Conservation (phyloP, 2,113 vertebrate genomes). For the Barnardius zonarius region DNA sequence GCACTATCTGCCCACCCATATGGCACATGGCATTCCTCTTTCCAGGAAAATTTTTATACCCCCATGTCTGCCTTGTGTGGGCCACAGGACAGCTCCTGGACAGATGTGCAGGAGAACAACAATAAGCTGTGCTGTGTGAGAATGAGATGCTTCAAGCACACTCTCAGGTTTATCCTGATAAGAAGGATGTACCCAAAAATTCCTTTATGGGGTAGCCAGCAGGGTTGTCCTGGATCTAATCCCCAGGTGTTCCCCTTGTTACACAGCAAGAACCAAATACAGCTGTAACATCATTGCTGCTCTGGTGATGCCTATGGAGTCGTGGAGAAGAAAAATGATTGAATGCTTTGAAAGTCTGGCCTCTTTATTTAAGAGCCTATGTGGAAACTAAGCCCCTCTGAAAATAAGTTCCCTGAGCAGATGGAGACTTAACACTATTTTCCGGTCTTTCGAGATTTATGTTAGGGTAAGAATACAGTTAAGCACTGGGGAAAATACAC, state of each 20-base stretch:
- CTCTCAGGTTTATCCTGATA: background rate
- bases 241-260: background rate
- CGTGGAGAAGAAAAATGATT: fast-evolving
- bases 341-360: background rate
- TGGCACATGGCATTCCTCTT: background rate
- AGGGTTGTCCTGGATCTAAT: background rate
- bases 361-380: background rate
- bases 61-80: fast-evolving
- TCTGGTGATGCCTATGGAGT: fast-evolving
- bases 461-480: background rate
- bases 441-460: background rate
- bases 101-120: too few species aligned
- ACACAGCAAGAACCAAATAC: background rate
- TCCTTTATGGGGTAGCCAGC: background rate
- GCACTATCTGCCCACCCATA: fast-evolving
- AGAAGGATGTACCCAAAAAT: background rate
- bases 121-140: background rate
- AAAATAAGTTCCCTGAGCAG: background rate
- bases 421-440: background rate
- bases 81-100: background rate
- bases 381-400: background rate
- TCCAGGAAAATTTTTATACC: background rate
- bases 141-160: fast-evolving
- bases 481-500: background rate
- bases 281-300: background rate